phyloP scores from a whole-genome alignment of 2,888 invertebrate species.

The Argyresthia albistria region DNA sequence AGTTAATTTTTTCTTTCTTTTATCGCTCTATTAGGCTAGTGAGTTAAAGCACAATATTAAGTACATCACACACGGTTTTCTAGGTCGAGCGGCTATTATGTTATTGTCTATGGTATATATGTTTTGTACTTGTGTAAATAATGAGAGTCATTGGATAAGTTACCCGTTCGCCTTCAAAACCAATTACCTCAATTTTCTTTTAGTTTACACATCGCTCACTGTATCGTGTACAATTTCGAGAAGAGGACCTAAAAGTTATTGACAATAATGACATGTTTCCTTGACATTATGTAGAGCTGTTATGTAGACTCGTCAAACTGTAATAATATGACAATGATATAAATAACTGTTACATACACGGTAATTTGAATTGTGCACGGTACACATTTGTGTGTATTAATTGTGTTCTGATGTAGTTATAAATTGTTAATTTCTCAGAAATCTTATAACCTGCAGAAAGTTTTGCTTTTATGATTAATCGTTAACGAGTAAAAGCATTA shows the following conservation, averaged over 20 bases:
- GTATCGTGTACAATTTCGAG: constrained; percentile 7
- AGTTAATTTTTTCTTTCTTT: background rate
- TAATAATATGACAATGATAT: background rate
- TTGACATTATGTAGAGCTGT: too few species aligned
- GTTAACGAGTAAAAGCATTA: background rate
- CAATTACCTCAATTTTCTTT: constrained; percentile 71
- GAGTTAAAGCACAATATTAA: constrained; percentile 5
- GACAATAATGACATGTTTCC: background rate
- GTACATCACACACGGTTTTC: background rate
- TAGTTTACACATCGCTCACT: constrained; percentile 53
- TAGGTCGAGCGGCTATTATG: background rate
- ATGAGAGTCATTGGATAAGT: constrained; percentile 66
- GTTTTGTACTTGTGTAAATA: constrained; percentile 48
- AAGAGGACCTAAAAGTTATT: background rate
- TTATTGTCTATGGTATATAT: background rate
- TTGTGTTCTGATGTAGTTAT: constrained; percentile 52
- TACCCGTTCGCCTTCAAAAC: constrained; percentile 65
- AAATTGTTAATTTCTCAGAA: constrained; percentile 38
- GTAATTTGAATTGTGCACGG: background rate
- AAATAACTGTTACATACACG: background rate
- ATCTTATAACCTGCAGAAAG: constrained; percentile 21
- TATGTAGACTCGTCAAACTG: too few species aligned
- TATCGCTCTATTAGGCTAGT: constrained; percentile 13
- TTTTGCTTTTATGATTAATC: background rate
- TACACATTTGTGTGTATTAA: constrained; percentile 28